Base-by-base conservation (phyloP, 2,797 vertebrate genomes). In the Gadopsis bispinosus region DNA sequence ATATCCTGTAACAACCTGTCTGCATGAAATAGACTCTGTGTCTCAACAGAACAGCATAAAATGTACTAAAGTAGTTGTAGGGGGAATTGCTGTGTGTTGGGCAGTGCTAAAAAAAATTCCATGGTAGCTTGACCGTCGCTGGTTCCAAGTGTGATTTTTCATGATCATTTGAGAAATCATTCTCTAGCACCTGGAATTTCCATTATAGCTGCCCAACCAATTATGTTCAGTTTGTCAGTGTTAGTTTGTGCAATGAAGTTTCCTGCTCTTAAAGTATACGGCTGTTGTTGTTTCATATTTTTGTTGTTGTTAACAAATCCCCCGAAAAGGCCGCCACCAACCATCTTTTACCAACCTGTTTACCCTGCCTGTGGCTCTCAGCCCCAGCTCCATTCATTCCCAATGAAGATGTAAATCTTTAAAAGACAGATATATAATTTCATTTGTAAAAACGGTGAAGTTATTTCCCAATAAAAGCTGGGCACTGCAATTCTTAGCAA, bases 11-110 rank as follows among this genome's bases (percentile, higher is more conserved):
- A 43, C 69, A 74, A 68, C 68, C 47, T 74, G 66, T 84, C 65
- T 92, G 91, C 91, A 91, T 91, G 87, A 80, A 65, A 60, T 60
- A 53, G 62, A 50, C 66, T 66, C 35, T 7, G 68, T 71, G 54
- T 79, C 56, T 56, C n/a, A 58, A 54, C 56, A 69, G 54, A 82
- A 45, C 45, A 33, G 76, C 63, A 20, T 5, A 60, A 45, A 64
- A 5, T 17, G 47, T 7, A 14, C 17, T 61, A 5, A 53, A 53
- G 75, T n/a, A 26, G 59, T 17, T 50, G 13, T 67, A 33, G 73
- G 10, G 67, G 31, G 64, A 11, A 53, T 77, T 14, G 62, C 74
- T 77, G 69, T 83, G 73, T 81, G 67, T 74, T 83, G 78, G 87
- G 80, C 75, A 81, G 79, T 37, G 69, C 51, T 67, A 63, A 71